Evolutionary conservation across 2,888 invertebrate genomes (phyloP).

Genomic region (Arenicola marina): DNA sequence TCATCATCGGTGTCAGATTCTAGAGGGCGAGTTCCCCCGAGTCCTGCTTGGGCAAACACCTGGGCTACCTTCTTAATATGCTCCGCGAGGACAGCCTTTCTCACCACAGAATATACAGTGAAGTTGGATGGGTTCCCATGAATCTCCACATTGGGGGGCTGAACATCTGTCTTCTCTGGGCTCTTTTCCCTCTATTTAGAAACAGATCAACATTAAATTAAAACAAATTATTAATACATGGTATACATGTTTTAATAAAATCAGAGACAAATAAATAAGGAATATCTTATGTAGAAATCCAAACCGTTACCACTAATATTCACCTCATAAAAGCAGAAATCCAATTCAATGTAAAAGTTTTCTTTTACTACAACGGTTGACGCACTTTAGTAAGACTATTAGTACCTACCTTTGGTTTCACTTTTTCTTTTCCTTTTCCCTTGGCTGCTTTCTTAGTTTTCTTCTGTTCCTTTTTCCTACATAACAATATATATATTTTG

Average conservation of each 20-base stretch:
- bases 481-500: background rate
- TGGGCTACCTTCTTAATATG: background rate
- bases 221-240: background rate
- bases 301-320: background rate
- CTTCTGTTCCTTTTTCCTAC: background rate
- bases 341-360: too few relatives aligned
- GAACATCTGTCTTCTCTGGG: background rate
- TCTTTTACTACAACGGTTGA: too few relatives aligned
- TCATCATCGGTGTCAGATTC: conserved; percentile 57
- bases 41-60: background rate
- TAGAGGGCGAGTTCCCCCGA: background rate
- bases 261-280: background rate
- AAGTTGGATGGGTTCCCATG: background rate
- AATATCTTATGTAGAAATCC: background rate
- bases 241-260: background rate
- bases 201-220: background rate
- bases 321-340: too few relatives aligned
- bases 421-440: background rate
- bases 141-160: background rate
- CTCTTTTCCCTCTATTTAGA: conserved; percentile 2
- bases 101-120: background rate
- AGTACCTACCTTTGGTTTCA: background rate
- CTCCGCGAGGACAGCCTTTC: background rate
- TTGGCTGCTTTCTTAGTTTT: background rate
- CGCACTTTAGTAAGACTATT: too few relatives aligned